These are phyloP conservation scores for Saguinus midas DNA, from an alignment of 2,113 vertebrate genomes.

Conservation along the genomic window DNA sequence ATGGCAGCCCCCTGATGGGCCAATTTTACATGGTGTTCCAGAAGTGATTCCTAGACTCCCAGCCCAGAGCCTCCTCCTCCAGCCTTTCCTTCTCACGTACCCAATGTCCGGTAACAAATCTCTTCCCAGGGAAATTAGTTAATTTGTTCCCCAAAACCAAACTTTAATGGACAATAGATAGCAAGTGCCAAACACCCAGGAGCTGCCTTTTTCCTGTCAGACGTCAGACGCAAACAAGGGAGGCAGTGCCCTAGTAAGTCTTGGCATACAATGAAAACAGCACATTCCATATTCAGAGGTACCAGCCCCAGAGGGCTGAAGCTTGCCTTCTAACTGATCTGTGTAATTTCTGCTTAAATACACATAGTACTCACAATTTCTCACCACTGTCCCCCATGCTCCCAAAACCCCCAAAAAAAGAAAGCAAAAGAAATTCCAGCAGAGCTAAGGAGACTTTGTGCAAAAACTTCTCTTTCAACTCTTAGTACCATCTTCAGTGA, in stretches of 20 bases:
- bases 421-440: background rate
- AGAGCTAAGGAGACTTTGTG: background rate
- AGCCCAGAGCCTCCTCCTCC: background rate
- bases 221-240: background rate
- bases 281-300: background rate
- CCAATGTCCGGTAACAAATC: background rate
- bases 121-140: background rate
- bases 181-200: background rate
- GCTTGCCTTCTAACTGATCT: background rate
- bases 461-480: background rate
- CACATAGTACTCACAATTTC: background rate
- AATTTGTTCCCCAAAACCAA: background rate
- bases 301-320: background rate
- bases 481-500: background rate
- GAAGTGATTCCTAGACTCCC: background rate
- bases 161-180: background rate
- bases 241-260: background rate
- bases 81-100: background rate
- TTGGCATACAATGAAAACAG: background rate
- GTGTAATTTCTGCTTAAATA: background rate
- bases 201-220: background rate
- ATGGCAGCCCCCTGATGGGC: background rate
- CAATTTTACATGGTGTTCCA: accelerated
- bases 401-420: accelerated
- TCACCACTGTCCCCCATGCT: background rate